phyloP scores from a whole-genome alignment of 2,888 invertebrate genomes.

The Ernsta delagoae region DNA sequence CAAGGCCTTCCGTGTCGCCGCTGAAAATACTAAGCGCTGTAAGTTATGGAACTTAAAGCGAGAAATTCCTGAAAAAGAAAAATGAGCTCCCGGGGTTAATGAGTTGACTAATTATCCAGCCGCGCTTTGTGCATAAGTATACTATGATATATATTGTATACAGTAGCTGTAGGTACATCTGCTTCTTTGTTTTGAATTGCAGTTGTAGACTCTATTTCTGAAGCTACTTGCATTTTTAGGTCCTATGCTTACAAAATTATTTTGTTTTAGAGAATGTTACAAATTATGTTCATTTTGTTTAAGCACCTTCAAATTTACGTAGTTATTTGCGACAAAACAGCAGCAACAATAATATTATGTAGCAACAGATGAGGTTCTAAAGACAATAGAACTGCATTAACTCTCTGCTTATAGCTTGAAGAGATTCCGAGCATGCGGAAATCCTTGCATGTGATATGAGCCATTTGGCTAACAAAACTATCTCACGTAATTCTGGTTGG shows the following conservation, averaged over 20 bases:
- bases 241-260: no score
- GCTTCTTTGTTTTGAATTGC: no score
- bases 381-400: conserved; percentile 26
- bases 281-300: background rate
- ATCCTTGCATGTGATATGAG: conserved; percentile 4
- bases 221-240: no score
- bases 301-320: background rate
- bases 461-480: conserved; percentile 23
- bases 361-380: background rate
- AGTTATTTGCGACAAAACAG: no score
- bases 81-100: conserved; percentile 26
- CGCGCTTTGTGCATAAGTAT: background rate
- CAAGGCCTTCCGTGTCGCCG: conserved; percentile 15
- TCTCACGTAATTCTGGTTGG: conserved; percentile 27
- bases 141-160: background rate
- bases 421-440: conserved; percentile 27
- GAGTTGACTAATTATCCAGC: conserved; percentile 28
- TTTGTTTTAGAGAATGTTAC: no score
- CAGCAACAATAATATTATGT: background rate
- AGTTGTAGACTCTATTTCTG: no score
- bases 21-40: conserved; percentile 31
- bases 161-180: no score
- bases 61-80: conserved; percentile 26
- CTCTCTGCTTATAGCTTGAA: background rate
- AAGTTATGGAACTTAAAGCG: conserved; percentile 25